Evolutionary conservation across 2,113 vertebrate species (phyloP), one percentile per base, ranked within the genome.

Genomic region (Melanocharis versteri): DNA sequence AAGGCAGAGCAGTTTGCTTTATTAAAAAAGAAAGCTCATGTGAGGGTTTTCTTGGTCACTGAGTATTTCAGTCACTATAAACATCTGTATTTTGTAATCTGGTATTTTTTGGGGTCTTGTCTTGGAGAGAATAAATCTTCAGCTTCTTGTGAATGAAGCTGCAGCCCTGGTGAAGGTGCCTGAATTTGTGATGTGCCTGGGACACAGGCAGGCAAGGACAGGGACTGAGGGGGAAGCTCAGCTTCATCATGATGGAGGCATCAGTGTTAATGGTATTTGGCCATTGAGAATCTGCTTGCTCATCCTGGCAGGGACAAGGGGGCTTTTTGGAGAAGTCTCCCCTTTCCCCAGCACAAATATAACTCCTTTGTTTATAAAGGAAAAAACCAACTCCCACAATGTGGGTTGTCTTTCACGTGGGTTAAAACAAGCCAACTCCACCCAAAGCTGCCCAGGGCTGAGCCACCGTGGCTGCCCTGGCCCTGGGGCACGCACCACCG

Each of bases 1-100:
- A 92, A 94, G 88, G 53, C 83, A 81, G 72, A 75, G 64, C 56
- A 39, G 54, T 80, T 90, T 76, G 73, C 69, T 90, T 95, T 95
- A 90, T 96, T 96, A 69, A 88, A 94, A 90, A 85, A 80, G 75
- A 85, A 92, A 87, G 58, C 84, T 94, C 51, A 7, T 27, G 19
- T 51, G 76, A 73, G 58, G 33, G 31, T 66, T 72, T 80, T 88
- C 71, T 86, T 83, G 71, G 87, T 80, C 88, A 72, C 70, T 12
- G 82, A 80, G 54, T 40, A 54, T 77, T 90, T 96, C 54, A 37
- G 39, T 72, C 57, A 60, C 58, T 42, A 22, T 17, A 51, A 93
- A 94, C 73, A 87, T 75, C 89, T 78, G 39, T 87, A 66, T 66
- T 84, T 95, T 62, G 42, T 33, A 68, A 23, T 39, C 42, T 68